A percentile compares a stretch with the other conserved stretches of the same genome.
Evolutionary conservation across 2,113 vertebrate genomes (phyloP).

Genomic region (Tylochromis polylepis): DNA sequence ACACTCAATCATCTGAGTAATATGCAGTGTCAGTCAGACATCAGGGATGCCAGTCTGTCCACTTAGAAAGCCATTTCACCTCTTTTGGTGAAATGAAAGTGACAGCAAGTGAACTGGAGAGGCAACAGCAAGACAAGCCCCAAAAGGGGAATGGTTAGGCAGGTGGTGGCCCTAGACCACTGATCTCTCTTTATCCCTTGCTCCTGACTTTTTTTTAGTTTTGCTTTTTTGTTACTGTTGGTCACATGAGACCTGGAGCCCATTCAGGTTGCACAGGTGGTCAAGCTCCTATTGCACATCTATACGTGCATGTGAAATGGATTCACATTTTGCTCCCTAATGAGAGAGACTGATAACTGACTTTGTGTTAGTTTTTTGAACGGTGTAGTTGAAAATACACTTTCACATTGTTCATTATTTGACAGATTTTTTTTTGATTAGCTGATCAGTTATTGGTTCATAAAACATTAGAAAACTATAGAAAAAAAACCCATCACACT

Average conservation of each 20-base stretch:
- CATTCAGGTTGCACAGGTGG: too few species aligned
- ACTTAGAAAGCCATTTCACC: neutral
- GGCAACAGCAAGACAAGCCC: neutral
- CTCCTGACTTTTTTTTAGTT: neutral
- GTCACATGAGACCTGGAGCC: neutral
- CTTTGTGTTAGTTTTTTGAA: neutral
- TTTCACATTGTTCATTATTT: neutral
- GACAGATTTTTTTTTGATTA: neutral
- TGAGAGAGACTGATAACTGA: neutral
- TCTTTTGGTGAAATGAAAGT: neutral
- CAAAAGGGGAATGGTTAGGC: neutral
- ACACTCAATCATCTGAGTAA: rapidly evolving
- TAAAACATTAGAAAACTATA: neutral
- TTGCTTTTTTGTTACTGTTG: neutral
- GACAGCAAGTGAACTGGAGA: neutral
- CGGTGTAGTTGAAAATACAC: neutral
- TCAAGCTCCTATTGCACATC: neutral
- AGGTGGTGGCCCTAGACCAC: neutral
- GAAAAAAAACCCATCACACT: neutral
- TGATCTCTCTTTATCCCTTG: neutral
- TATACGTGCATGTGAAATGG: neutral
- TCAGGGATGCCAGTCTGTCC: too few species aligned
- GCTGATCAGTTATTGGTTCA: neutral
- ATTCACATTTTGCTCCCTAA: neutral
- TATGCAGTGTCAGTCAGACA: neutral